Base-by-base conservation (phyloP, 1,140 invertebrate species). In the Phymastichus coffea region DNA sequence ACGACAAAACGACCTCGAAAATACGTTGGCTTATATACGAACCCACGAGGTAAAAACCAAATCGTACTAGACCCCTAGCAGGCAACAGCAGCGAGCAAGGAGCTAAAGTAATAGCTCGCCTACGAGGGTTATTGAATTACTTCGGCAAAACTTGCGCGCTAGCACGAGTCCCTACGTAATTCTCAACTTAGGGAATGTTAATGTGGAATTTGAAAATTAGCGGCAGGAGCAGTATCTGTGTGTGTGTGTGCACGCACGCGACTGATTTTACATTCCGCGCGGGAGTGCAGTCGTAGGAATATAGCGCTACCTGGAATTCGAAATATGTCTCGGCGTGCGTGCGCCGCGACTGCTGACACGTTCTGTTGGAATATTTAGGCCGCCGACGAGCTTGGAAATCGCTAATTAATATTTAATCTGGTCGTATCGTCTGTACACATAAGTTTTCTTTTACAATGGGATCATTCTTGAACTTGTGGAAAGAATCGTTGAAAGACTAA, bases 331-430 rank as follows among this genome's bases (percentile, higher is more conserved):
- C 28, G 12, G 10, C 10, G 12, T 9, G 6, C 10, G 9, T 28
- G 30, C 26, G 40, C 46, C 44, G 35, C 26, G 17, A n/a, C 37
- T 26, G 14, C 48, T 33, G 25, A 12, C 6, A 14, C 37, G 26
- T n/a, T 12, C 14, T 1, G n/a, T 44, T 58, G 44, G 40, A 58
- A 58, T 52, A 58, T 58, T 58, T 58, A 58, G 48, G 17, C 7
- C 51, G 9, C 23, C 8, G 10, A 25, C 41, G 22, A 55, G 26
- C 28, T 14, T 17, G 40, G 4, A 20, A 37, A 58, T 52, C 14
- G n/a, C 25, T 52, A 58, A 58, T 51, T 58, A 40, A 58, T 46
- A 58, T 58, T 52, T 52, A 30, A 58, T 44, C 51, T 26, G 4
- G 1, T 4, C 14, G n/a, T 4, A n/a, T 10, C n/a, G n/a, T n/a